Evolutionary conservation across 2,113 vertebrate species (phyloP), one percentile per base, ranked within the genome.

Genomic region (Aix galericulata): DNA sequence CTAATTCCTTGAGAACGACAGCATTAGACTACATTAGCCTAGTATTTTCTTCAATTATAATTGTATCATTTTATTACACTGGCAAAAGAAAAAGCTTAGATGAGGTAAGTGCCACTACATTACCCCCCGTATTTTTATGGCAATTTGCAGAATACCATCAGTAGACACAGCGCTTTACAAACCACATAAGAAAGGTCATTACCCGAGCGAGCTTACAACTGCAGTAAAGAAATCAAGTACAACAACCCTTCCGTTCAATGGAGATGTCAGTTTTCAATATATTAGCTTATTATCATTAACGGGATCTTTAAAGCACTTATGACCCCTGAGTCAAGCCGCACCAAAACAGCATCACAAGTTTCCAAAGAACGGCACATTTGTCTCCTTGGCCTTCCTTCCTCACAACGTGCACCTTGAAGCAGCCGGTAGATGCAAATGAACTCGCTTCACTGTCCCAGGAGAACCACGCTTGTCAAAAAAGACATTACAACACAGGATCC

Each of bases 81-180:
- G 40, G 31, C 58, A 64, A 53, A 13, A 87, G 67, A 63, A 82
- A 82, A 79, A 82, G 26, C 40, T 11, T 2, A 69, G 25, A 44
- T 74, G 38, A 86, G 58, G 53, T 34, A 76, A 75, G 32, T 72
- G 50, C 62, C 86, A 46, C 31, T 72, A 48, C 75, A 42, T 55
- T 64, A 64, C 17, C 6, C 32, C 23, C 13, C 6, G 0, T 60
- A 48, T 64, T 89, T 90, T 87, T 68, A 79, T 31, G 59, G 66
- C 62, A 73, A 87, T 96, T 68, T 96, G 52, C 73, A 94, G 91
- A 87, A 82, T 48, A 67, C 82, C 20, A 44, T 71, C 38, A 82
- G 72, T 71, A 94, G 79, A 92, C 53, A 86, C 21, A 55, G 48
- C 17, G 56, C 76, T 91, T 87, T 71, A 82, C 29, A 82, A 79